Percentiles rank a stretch among this genome's conserved stretches.
Conservation (phyloP, 2,888 invertebrate species). For the Zygothrica quintamaculata region DNA sequence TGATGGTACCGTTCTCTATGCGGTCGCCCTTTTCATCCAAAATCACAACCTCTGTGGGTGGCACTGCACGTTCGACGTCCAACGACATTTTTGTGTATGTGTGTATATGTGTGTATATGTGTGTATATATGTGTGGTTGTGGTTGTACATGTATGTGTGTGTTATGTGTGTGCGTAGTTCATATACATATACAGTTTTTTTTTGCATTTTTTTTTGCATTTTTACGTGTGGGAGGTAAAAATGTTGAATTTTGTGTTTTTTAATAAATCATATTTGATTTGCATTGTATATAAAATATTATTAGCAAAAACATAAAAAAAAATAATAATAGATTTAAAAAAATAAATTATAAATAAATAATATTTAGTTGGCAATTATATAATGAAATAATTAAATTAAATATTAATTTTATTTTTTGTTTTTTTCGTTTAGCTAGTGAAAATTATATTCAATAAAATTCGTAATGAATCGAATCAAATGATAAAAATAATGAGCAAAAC, state of each 20-base stretch:
- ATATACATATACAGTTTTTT: slow-evolving; percentile 32
- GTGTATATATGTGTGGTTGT: slow-evolving; percentile 23
- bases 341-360: slow-evolving; percentile 16
- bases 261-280: slow-evolving; percentile 64
- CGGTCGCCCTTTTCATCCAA: slow-evolving; percentile 87
- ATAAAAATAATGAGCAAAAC: slow-evolving; percentile 40
- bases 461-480: slow-evolving; percentile 22
- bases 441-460: slow-evolving; percentile 12
- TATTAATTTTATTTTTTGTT: no score
- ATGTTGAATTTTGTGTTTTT: slow-evolving; percentile 68
- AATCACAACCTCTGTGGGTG: slow-evolving; percentile 91
- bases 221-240: slow-evolving; percentile 60
- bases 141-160: slow-evolving; percentile 24
- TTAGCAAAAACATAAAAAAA: no score
- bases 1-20: slow-evolving; percentile 86
- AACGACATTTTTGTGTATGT: slow-evolving; percentile 39
- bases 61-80: slow-evolving; percentile 85
- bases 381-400: slow-evolving; percentile 30
- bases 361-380: slow-evolving; percentile 19
- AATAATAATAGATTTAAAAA: no score
- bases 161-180: slow-evolving; percentile 49
- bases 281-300: slow-evolving; percentile 48
- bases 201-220: slow-evolving; percentile 45
- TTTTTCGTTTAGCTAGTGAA: slow-evolving; percentile 5
- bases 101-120: slow-evolving; percentile 29